Base-by-base conservation (phyloP, 2,797 vertebrate species). In the Thaleichthys pacificus region DNA sequence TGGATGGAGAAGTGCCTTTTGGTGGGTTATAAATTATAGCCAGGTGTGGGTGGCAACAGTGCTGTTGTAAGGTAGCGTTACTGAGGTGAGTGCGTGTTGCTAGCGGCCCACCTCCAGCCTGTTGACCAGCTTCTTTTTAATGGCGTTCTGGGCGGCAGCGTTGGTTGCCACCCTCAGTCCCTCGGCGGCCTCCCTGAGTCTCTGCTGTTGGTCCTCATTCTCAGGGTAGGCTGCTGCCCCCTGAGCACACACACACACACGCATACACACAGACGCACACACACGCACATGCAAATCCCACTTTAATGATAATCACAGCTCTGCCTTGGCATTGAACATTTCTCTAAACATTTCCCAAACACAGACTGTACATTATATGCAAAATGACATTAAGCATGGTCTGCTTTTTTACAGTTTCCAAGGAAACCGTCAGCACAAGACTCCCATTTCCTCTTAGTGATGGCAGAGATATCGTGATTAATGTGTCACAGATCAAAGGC, bases 71-170 rank as follows among this genome's bases (percentile, higher is more conserved):
- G 15, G 19, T 56, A 56, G 51, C 19, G 19, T 56, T 56, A n/a
- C 15, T 56, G 19, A 17, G 17, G 15, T 22, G 28, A 11, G 17
- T 19, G 30, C 5, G 15, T 17, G 19, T 19, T 3, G 67, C 14
- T 57, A n/a, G 22, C 73, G 77, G 79, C 91, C 85, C 83, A 98
- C 98, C 96, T 99, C 97, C 79, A 99, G 91, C 80, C 97, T 93
- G 91, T 95, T 99, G 83, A 99, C 94, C 1, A 99, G 95, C 84
- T 99, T 99, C 86, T 99, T 99, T 93, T 99, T 99, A 69, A 99
- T 99, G 21, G 98, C 98, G 0, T 99, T 99, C 86, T 99, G 98
- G 68, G 97, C 97, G 0, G 98, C 98, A 1, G 97, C 97, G 1
- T 99, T 99, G 64, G 98, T 99, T 61, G 97, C 98, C 17, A 99